Percentiles rank a stretch among this genome's conserved stretches.
These are phyloP conservation scores for Brenthis daphne DNA, from an alignment of 2,888 invertebrate genomes.

Conservation along the genomic window DNA sequence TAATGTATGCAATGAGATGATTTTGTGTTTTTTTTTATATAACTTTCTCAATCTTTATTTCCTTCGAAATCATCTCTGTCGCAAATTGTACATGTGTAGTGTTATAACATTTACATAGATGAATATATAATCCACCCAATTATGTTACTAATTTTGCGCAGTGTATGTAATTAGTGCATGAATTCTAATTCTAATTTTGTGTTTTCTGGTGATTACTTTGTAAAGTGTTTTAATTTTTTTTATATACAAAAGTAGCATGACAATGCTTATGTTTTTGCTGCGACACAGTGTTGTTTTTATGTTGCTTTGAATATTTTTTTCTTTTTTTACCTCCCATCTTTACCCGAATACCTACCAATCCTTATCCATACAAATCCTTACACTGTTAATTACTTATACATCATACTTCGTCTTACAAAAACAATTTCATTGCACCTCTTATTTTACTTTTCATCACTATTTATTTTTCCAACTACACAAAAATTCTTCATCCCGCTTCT, in stretches of 20 bases:
- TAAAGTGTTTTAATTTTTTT: conserved; percentile 43
- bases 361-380: conserved; percentile 36
- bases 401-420: background rate
- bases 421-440: background rate
- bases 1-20: conserved; percentile 15
- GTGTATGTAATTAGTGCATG: conserved; percentile 38
- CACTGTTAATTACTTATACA: conserved; percentile 3
- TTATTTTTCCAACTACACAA: background rate
- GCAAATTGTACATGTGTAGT: conserved; percentile 2
- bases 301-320: conserved; percentile 76
- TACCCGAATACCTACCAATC: conserved; percentile 33
- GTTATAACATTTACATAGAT: background rate
- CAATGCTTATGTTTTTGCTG: conserved; percentile 72
- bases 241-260: conserved; percentile 45
- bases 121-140: conserved; percentile 1
- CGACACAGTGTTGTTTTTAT: conserved; percentile 68
- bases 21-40: no score
- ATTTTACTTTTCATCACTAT: background rate
- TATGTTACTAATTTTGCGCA: conserved; percentile 31
- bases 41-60: background rate
- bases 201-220: conserved; percentile 49
- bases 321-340: conserved; percentile 53
- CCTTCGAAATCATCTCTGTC: conserved; percentile 40
- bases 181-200: conserved; percentile 45
- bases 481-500: background rate